Base-by-base conservation (phyloP, 2,888 invertebrate species). In the Agriopis leucophaearia region DNA sequence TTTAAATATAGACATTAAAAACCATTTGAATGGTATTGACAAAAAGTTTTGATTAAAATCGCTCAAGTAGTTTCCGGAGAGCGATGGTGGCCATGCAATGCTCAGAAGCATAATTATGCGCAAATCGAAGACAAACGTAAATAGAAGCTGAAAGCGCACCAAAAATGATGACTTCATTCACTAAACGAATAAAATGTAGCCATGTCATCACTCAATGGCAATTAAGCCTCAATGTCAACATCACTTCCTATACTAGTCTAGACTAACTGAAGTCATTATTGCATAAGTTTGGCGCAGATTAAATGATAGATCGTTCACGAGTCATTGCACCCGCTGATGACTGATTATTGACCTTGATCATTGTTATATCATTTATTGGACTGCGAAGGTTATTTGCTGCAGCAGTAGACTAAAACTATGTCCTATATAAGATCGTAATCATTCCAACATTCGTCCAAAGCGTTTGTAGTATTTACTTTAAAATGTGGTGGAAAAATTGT, bases 301-400 rank as follows among this genome's bases (percentile, higher is more conserved):
- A 47, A 45, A 12, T 40, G 16, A 16, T 47, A 38, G 40, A n/a
- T 52, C 55, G 56, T 63, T 56, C 51, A 52, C 70, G 69, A 73
- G 69, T 69, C 73, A 73, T 66, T 67, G 73, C 61, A 64, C 70
- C 48, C 44, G 16, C 35, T 69, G 58, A 72, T 64, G 40, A 56
- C 47, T 45, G 45, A 15, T 35, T 18, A 12, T 0, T 55, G 40
- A 61, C 72, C 72, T 71, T 69, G 66, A 55, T 18, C 47, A 18
- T 44, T 52, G 36, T 44, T 57, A 47, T 45, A 38, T 16, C 16
- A 38, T 44, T 48, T 58, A 48, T 36, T 47, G 4, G n/a, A 50
- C 12, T 59, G 10, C 16, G 13, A 59, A 50, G 48, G 59, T 50
- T 48, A 36, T 42, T 9, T 48, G 10, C 10, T 15, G 13, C 15